These are phyloP conservation scores for Amazona guildingii DNA, from an alignment of 2,113 vertebrate genomes.

Conservation along the genomic window DNA sequence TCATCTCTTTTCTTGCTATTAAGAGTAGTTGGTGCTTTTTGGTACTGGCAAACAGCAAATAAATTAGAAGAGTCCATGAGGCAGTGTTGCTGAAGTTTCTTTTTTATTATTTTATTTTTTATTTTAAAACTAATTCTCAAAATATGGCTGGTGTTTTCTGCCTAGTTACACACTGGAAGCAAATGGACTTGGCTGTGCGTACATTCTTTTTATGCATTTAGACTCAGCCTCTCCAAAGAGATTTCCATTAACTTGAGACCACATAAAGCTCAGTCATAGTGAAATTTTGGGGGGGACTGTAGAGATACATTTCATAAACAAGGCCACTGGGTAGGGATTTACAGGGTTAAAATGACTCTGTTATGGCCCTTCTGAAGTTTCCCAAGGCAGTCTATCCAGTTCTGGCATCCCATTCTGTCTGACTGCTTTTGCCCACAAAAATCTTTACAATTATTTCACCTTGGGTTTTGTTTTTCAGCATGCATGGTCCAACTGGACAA, in stretches of 20 bases:
- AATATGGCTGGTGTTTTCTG: background rate
- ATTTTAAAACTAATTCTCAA: background rate
- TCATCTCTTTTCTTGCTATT: background rate
- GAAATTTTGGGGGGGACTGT: background rate
- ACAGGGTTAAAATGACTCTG: background rate
- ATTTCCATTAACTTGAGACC: background rate
- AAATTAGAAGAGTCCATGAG: background rate
- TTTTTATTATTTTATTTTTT: background rate
- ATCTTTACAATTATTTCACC: background rate
- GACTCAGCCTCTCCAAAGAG: background rate
- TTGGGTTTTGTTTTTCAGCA: conserved; percentile 80
- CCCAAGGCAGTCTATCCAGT: background rate
- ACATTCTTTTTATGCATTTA: background rate
- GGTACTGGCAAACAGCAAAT: background rate
- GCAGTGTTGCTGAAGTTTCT: background rate
- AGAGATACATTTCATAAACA: background rate
- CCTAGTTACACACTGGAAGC: background rate
- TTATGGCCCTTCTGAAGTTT: background rate
- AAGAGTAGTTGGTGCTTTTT: background rate
- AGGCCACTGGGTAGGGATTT: background rate
- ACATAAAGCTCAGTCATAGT: background rate
- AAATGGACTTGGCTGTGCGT: background rate
- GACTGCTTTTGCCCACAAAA: background rate
- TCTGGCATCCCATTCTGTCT: background rate
- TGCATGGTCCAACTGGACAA: conserved; percentile 97